These are phyloP conservation scores for Macrophya alboannulata DNA, from an alignment of 2,888 invertebrate genomes.

Conservation along the genomic window DNA sequence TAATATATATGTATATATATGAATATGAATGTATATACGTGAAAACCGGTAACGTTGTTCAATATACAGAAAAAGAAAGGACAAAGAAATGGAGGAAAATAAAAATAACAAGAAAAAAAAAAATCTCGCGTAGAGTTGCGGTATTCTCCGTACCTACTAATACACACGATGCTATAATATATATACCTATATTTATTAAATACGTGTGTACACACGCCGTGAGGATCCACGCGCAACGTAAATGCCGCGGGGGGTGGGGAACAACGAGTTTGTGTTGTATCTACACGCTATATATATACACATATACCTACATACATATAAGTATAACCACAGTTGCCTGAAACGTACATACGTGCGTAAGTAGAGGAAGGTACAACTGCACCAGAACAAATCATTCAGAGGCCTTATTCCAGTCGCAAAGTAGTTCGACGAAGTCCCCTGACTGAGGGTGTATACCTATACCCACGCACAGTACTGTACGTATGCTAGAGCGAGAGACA, in stretches of 20 bases:
- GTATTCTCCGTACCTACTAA: not conserved
- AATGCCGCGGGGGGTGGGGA: not conserved
- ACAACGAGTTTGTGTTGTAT: not conserved
- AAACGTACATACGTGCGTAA: not conserved
- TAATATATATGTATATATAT: no score
- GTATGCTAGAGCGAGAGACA: not conserved
- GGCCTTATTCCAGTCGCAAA: not conserved
- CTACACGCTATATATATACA: not conserved
- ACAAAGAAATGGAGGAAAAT: not conserved
- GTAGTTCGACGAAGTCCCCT: constrained; percentile 3
- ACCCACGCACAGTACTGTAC: not conserved
- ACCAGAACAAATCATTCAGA: constrained; percentile 4
- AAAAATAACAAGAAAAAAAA: not conserved
- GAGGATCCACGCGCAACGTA: constrained; percentile 26
- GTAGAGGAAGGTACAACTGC: not conserved
- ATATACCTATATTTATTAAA: constrained; percentile 11
- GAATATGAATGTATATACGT: no score
- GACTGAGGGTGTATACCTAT: not conserved
- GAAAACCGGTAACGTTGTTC: not conserved
- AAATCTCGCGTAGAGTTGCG: not conserved
- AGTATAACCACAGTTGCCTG: not conserved
- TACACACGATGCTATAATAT: not conserved
- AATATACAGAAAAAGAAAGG: not conserved
- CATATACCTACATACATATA: not conserved
- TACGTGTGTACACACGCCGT: not conserved